These are phyloP conservation scores for Tromatobia lineatoria DNA, from an alignment of 2,888 invertebrate species.

Conservation along the genomic window DNA sequence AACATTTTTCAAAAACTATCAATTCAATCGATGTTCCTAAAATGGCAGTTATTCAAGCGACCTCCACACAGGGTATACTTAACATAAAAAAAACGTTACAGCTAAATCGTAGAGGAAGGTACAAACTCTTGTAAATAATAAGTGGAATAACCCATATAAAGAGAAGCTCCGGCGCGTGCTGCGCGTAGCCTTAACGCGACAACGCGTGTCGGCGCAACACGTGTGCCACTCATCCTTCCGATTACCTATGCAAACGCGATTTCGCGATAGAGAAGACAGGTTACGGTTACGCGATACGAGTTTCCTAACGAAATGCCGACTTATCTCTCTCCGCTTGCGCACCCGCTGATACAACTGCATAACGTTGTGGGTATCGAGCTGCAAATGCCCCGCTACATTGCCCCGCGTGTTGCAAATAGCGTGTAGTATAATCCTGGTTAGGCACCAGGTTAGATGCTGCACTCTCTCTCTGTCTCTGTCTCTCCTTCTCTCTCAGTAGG, in stretches of 20 bases:
- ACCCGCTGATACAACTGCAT: slow-evolving; percentile 4
- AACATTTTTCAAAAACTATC: too few relatives aligned
- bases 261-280: slow-evolving; percentile 7
- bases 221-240: slow-evolving; percentile 24
- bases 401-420: slow-evolving; percentile 16
- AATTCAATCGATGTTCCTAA: too few relatives aligned
- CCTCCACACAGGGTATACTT: too few relatives aligned
- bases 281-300: background rate
- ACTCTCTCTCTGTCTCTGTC: too few relatives aligned
- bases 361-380: slow-evolving; percentile 3
- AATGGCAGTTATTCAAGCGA: too few relatives aligned
- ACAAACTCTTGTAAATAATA: too few relatives aligned
- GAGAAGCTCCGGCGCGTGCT: slow-evolving; percentile 47
- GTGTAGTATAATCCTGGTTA: slow-evolving; percentile 32
- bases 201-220: slow-evolving; percentile 9
- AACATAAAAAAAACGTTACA: too few relatives aligned
- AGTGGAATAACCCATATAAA: background rate
- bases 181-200: background rate
- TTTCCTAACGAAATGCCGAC: slow-evolving; percentile 6
- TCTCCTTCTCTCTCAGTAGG: too few relatives aligned
- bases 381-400: slow-evolving; percentile 16
- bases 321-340: background rate
- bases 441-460: slow-evolving; percentile 22
- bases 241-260: slow-evolving; percentile 28
- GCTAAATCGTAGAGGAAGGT: too few relatives aligned